A percentile compares a stretch with the other conserved stretches of the same genome.
phyloP scores from a whole-genome alignment of 2,888 invertebrate genomes.

The Ecdyonurus torrentis region DNA sequence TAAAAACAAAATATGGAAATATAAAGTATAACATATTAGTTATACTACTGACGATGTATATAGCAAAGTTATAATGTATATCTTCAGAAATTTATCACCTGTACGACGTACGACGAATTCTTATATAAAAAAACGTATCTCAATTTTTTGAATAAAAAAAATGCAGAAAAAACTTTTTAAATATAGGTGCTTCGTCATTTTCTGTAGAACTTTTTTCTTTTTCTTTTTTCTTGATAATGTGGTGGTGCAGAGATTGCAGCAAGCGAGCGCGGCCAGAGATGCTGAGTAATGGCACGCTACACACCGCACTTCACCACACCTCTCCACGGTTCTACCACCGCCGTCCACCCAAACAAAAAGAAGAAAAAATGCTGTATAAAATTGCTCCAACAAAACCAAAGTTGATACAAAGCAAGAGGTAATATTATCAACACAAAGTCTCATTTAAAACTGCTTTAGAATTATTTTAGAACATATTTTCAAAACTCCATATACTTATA shows the following conservation, averaged over 20 bases:
- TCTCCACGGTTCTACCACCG: neutral
- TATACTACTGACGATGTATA: too few species aligned
- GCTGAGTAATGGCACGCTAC: neutral
- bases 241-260: neutral
- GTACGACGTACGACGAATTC: too few species aligned
- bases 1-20: too few species aligned
- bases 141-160: neutral
- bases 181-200: neutral
- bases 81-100: too few species aligned
- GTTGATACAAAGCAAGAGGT: neutral
- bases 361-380: neutral
- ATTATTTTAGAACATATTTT: too few species aligned
- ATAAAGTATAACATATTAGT: too few species aligned
- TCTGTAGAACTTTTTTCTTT: neutral
- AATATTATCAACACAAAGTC: too few species aligned
- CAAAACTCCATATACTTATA: too few species aligned
- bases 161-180: neutral
- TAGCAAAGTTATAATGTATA: too few species aligned
- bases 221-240: neutral
- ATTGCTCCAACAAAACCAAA: neutral
- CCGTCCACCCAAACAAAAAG: neutral
- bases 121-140: too few species aligned
- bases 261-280: neutral
- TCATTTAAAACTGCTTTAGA: too few species aligned
- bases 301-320: too few species aligned